Conservation (phyloP, 2,888 invertebrate genomes). For the Heteropelma amictum region DNA sequence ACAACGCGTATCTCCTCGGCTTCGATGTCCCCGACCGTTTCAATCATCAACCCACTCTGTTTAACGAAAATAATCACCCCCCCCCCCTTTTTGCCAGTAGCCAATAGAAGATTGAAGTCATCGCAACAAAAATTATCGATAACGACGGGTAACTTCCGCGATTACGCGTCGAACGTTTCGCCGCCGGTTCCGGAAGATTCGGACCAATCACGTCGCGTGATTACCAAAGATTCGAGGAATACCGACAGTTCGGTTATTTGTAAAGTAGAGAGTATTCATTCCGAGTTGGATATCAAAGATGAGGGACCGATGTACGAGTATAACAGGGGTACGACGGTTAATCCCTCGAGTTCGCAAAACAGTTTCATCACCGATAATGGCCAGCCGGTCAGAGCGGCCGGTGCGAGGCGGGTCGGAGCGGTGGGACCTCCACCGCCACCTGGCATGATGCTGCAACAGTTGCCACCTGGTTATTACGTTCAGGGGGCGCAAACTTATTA, state of each 20-base stretch:
- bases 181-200: constrained; percentile 13
- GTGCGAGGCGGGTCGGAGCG: constrained; percentile 26
- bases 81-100: no score
- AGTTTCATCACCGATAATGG: no score
- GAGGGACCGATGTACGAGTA: constrained; percentile 69
- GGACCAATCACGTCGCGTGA: not conserved
- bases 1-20: no score
- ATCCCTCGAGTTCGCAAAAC: constrained; percentile 56
- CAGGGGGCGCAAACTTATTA: constrained; percentile 62
- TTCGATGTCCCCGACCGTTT: not conserved
- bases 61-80: not conserved
- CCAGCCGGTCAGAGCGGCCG: constrained; percentile 60
- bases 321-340: constrained; percentile 6
- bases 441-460: constrained; percentile 53
- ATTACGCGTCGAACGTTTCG: constrained; percentile 24
- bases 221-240: constrained; percentile 16
- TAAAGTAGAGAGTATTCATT: constrained; percentile 69
- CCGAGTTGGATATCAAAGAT: constrained; percentile 74
- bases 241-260: constrained; percentile 31
- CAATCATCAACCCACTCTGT: not conserved
- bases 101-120: constrained; percentile 31
- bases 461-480: constrained; percentile 65
- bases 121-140: constrained; percentile 9
- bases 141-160: constrained; percentile 22
- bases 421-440: constrained; percentile 43